Percentiles rank a stretch among this genome's conserved stretches.
Conservation (phyloP, 2,888 invertebrate species). For the Cylloceria caligata region DNA sequence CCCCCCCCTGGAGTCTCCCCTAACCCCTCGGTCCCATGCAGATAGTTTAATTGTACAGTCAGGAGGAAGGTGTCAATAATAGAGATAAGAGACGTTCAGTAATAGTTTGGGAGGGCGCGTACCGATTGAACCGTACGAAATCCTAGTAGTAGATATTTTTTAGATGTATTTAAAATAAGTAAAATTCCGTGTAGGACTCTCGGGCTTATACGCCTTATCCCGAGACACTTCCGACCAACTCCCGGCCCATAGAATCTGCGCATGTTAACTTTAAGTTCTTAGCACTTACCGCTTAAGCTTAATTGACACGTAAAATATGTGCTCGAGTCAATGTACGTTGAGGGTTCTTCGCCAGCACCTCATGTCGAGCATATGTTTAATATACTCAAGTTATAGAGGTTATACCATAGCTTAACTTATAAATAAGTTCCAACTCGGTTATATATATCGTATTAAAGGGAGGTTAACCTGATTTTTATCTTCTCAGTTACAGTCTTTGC, state of each 20-base stretch:
- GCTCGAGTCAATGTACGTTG: slow-evolving; percentile 17
- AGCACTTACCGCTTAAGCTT: slow-evolving; percentile 72
- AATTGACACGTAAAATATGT: slow-evolving; percentile 74
- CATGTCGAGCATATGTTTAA: slow-evolving; percentile 3
- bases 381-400: background rate
- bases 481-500: no score
- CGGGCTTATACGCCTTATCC: slow-evolving; percentile 54
- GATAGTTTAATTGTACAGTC: no score
- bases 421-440: background rate
- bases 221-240: slow-evolving; percentile 21
- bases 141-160: no score
- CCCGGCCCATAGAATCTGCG: slow-evolving; percentile 54
- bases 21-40: no score
- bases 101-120: no score
- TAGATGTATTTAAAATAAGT: no score
- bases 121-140: no score
- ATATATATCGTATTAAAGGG: background rate
- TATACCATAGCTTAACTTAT: background rate
- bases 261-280: slow-evolving; percentile 75
- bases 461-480: no score
- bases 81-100: no score
- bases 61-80: no score
- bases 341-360: background rate
- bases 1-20: no score
- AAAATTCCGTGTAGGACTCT: no score